Conservation (phyloP, 2,113 vertebrate genomes). For the Xiphias gladius region DNA sequence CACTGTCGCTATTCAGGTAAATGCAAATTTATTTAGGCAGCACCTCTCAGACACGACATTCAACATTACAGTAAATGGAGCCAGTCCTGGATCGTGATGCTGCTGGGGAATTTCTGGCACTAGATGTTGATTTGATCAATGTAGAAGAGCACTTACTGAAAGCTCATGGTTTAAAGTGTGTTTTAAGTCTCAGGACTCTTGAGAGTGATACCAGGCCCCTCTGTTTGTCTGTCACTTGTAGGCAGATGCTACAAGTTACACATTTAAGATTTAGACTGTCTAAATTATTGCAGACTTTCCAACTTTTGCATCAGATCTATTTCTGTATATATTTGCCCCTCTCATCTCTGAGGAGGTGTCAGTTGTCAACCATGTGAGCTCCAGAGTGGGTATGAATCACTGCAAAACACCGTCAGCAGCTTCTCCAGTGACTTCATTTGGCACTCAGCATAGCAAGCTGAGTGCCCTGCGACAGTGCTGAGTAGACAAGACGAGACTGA, state of each 20-base stretch:
- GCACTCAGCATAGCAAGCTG: conserved; percentile 16
- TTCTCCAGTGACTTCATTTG: conserved; percentile 55
- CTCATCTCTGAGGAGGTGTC: conserved; percentile 57
- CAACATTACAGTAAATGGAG: conserved; percentile 40
- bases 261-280: background rate
- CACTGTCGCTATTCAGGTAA: conserved; percentile 95
- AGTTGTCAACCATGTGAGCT: conserved; percentile 51
- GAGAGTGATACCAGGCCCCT: background rate
- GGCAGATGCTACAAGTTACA: background rate
- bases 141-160: conserved; percentile 57
- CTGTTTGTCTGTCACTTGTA: conserved; percentile 5
- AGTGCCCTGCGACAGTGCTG: conserved; percentile 50
- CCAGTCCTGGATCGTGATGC: conserved; percentile 17
- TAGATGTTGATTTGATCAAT: conserved; percentile 71
- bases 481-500: conserved; percentile 38
- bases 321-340: conserved; percentile 12
- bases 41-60: conserved; percentile 47
- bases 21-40: conserved; percentile 3
- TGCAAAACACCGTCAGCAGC: conserved; percentile 63
- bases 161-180: conserved; percentile 38
- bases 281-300: conserved; percentile 29
- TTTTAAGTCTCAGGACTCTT: conserved; percentile 28
- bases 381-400: conserved; percentile 50
- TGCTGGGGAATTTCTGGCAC: conserved; percentile 18
- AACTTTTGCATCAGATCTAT: conserved; percentile 19